These are phyloP conservation scores for Leptopilina drosophilae DNA, from an alignment of 2,888 invertebrate species.

Conservation along the genomic window DNA sequence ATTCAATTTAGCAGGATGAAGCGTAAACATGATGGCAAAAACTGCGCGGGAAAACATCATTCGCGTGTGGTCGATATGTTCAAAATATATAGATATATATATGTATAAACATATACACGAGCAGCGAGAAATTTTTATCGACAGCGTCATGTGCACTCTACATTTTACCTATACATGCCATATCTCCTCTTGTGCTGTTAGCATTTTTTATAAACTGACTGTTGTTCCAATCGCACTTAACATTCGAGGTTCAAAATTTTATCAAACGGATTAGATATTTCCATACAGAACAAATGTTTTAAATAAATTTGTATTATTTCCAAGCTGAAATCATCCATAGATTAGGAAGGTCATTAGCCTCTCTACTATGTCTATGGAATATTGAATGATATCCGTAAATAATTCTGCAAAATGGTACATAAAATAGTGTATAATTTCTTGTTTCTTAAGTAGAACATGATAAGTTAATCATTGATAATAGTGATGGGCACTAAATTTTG, in stretches of 20 bases:
- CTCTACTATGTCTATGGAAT: too few species aligned
- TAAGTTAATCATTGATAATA: too few species aligned
- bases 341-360: too few species aligned
- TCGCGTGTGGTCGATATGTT: constrained; percentile 50
- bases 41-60: constrained; percentile 61
- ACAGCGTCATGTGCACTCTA: constrained; percentile 34
- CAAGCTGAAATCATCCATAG: too few species aligned
- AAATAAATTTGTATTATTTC: too few species aligned
- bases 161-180: not conserved
- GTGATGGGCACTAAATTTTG: too few species aligned
- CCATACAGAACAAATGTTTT: too few species aligned
- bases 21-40: constrained; percentile 69
- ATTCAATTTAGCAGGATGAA: constrained; percentile 73
- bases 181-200: not conserved
- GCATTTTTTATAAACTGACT: not conserved
- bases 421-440: too few species aligned
- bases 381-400: too few species aligned
- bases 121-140: constrained; percentile 53
- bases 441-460: too few species aligned
- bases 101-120: not conserved
- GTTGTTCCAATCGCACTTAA: not conserved
- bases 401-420: too few species aligned
- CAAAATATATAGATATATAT: not conserved
- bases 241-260: not conserved
- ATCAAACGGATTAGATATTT: not conserved